Evolutionary conservation across 2,888 invertebrate genomes (phyloP).

Genomic region (Embidobia sp.): DNA sequence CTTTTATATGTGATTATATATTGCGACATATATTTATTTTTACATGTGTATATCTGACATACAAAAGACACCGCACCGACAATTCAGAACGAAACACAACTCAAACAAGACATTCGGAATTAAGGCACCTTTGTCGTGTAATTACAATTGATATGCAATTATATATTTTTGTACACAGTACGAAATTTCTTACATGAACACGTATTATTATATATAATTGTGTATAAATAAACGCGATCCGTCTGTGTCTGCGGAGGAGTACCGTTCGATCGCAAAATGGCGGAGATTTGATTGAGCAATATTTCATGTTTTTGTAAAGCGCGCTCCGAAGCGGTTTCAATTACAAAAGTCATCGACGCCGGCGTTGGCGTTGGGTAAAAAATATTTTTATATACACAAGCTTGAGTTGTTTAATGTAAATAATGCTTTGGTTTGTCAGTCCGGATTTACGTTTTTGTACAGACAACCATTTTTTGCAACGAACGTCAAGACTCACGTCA

Average conservation of each 20-base stretch:
- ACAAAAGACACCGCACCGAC: conserved; percentile 1
- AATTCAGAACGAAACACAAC: background rate
- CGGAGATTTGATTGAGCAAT: conserved; percentile 3
- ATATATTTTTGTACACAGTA: conserved; percentile 58
- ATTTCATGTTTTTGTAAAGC: conserved; percentile 1
- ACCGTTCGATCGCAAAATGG: background rate
- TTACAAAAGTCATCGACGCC: no score
- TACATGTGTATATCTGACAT: conserved; percentile 16
- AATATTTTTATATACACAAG: no score
- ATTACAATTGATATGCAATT: conserved; percentile 48
- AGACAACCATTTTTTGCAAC: conserved; percentile 8
- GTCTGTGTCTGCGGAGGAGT: conserved; percentile 24
- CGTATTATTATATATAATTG: conserved; percentile 55
- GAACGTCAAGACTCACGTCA: background rate
- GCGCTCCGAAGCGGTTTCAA: no score
- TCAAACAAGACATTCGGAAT: conserved; percentile 24
- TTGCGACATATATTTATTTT: conserved; percentile 32
- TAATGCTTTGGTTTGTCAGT: no score
- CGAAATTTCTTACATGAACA: conserved; percentile 40
- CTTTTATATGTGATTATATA: conserved; percentile 21
- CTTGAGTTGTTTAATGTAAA: no score
- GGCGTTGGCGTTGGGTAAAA: no score
- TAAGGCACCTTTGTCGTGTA: conserved; percentile 9
- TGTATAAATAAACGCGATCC: conserved; percentile 50
- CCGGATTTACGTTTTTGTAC: no score